Evolutionary conservation across 2,797 vertebrate genomes (phyloP), one percentile per base, ranked within the genome.

Genomic region (Rachycentron canadum): DNA sequence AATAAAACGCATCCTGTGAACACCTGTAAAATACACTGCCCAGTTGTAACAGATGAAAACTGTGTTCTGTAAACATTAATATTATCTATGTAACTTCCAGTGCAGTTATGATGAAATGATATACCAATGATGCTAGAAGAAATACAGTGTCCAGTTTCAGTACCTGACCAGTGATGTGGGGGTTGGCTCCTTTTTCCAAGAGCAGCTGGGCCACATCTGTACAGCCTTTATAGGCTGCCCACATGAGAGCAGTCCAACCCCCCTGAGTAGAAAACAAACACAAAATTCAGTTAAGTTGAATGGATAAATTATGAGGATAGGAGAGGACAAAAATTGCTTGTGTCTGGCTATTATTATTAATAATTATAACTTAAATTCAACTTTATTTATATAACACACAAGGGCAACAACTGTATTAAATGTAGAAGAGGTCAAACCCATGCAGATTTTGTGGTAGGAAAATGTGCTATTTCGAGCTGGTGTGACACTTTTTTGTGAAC

Each of bases 181-280:
- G 96, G 78, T 98, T 99, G 50, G 98, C 97, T 62, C 96, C 97
- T 65, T 97, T 97, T 67, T 96, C 96, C 89, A 99, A 94, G 12
- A 99, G 96, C 85, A 99, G 60, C 59, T 92, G 92, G 1, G 96
- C 96, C 69, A 99, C 97, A 26, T 97, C 97, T 0, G 95, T 96
- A 19, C 94, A 92, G 47, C 98, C 98, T 93, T 99, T 99, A 64
- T 99, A 99, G 0, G 97, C 96, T 0, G 96, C 96, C 98, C 98
- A 99, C 97, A 99, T 99, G 41, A 99, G 94, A 40, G 98, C 97
- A 4, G 96, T 99, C 98, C 98, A 99, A 7, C 98, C 98, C 60
- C 98, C 98, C 98, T 99, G 69, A 36, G 59, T 21, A 59, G 38
- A 43, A 76, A 58, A 83, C 38, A 87, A 17, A 47, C 43, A 76